Base-by-base conservation (phyloP, 2,888 invertebrate genomes). In the Chymomyza procnemis region DNA sequence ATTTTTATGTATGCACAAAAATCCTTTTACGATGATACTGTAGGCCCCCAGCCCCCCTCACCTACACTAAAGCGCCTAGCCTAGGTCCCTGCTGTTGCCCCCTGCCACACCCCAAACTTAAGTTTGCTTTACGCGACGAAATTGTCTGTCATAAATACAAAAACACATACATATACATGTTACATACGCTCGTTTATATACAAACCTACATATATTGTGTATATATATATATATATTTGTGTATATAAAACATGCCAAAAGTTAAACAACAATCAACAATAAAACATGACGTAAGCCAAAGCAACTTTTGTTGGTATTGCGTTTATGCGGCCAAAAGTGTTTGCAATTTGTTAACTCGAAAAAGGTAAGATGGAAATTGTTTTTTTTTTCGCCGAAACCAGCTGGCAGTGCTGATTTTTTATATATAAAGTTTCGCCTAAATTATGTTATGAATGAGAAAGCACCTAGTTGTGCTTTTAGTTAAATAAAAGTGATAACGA, bases 251-350 rank as follows among this genome's bases (percentile, higher is more conserved):
- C 16, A 50, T 18, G 50, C 16, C 50, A 50, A 64, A 61, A 66
- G 69, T 72, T 72, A 64, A 67, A 50, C 64, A 69, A 62, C 66
- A 76, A 75, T 75, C 66, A 57, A 57, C 73, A 75, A 76, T 69
- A 75, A 57, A 73, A 73, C 75, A 76, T 76, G 76, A 76, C 74
- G 76, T 74, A 77, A 76, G 64, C 62, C 65, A 64, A 58, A 59
- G 50, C 67, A 67, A 69, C 69, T 66, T 65, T 67, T 19, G 5
- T 26, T 26, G 22, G 26, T 26, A 18, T 16, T 18, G 19, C 52
- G 58, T 62, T 68, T 64, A 54, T 62, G 63, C 63, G 60, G 50
- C 60, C 3, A 41, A 41, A 41, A 12, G 12, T 41, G 47, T 8
- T 19, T 50, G 19, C 50, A 19, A 18, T 50, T 19, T 50, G 50